Evolutionary conservation across 2,797 vertebrate genomes (phyloP).

Genomic region (Acipenser transmontanus): DNA sequence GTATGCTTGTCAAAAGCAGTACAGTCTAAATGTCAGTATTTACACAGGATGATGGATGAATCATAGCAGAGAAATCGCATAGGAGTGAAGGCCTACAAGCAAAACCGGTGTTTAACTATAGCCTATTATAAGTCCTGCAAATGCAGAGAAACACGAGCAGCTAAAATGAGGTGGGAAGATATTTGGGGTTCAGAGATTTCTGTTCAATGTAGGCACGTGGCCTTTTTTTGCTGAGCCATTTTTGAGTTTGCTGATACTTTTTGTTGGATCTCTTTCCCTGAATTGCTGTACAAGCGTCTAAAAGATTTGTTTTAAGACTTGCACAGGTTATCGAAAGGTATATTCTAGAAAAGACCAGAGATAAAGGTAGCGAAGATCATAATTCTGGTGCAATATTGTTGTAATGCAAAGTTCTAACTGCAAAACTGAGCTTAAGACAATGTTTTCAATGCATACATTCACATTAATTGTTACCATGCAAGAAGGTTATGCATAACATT

Average conservation of each 20-base stretch:
- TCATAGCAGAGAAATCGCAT: conserved; percentile 51
- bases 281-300: conserved; percentile 59
- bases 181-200: conserved; percentile 47
- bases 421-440: conserved; percentile 36
- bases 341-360: conserved; percentile 56
- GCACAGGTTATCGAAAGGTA: conserved; percentile 32
- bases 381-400: conserved; percentile 14
- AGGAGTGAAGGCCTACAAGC: conserved; percentile 37
- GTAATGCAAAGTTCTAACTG: conserved; percentile 33
- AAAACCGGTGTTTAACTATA: conserved; percentile 43
- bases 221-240: conserved; percentile 54
- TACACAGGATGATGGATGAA: conserved; percentile 59
- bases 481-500: conserved; percentile 59
- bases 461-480: conserved; percentile 55
- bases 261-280: conserved; percentile 61
- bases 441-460: conserved; percentile 42
- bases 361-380: conserved; percentile 31
- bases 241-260: conserved; percentile 62
- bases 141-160: conserved; percentile 41
- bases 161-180: conserved; percentile 48
- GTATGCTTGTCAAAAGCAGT: conserved; percentile 41
- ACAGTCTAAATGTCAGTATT: conserved; percentile 55
- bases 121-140: conserved; percentile 42
- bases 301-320: conserved; percentile 57
- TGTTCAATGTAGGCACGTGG: conserved; percentile 71